Conservation (phyloP, 2,113 vertebrate species). For the Octodon degus region DNA sequence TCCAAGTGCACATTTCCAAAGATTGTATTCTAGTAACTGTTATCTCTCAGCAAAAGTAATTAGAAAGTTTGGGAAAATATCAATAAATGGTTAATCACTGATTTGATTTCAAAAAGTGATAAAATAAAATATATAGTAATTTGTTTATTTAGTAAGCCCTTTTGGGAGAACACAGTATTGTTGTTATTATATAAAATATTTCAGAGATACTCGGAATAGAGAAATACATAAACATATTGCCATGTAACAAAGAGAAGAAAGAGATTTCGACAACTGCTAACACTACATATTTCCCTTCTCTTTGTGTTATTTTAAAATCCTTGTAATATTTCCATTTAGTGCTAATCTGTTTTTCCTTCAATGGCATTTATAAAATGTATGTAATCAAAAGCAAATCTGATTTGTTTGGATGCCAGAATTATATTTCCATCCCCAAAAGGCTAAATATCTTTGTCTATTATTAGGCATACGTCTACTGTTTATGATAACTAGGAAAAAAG, state of each 20-base stretch:
- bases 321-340: neutral
- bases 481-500: neutral
- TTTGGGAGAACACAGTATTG: neutral
- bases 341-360: neutral
- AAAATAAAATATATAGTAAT: neutral
- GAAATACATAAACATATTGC: neutral
- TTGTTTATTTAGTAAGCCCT: neutral
- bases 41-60: neutral
- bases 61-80: neutral
- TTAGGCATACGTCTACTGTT: neutral
- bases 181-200: neutral
- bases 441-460: neutral
- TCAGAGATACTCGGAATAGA: neutral
- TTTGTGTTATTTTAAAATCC: neutral
- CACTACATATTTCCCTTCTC: neutral
- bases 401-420: neutral
- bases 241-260: fast-evolving
- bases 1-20: neutral
- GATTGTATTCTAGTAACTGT: neutral
- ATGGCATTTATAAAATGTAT: conserved; percentile 19
- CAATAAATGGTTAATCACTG: neutral
- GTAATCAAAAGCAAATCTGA: neutral
- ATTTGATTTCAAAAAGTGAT: neutral
- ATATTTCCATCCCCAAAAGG: neutral
- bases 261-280: neutral